Base-by-base conservation (phyloP, 1,140 invertebrate genomes). In the Neotoxoptera formosana region DNA sequence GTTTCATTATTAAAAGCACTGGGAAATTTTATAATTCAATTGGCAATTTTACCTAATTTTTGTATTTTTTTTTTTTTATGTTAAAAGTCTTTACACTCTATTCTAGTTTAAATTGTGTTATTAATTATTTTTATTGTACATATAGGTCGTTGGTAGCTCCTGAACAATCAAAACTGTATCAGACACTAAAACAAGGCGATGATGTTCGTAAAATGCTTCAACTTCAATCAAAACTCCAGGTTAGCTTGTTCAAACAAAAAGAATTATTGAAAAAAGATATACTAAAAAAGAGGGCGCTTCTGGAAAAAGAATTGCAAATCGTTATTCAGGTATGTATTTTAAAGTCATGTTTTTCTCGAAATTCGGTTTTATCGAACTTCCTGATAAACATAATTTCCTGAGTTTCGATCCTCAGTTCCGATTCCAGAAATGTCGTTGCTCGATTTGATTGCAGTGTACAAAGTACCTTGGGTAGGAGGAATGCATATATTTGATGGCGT, bases 191-290 rank as follows among this genome's bases (percentile, higher is more conserved):
- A 93, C 93, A 95, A 87, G 87, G 95, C 94, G 90, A 93, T 86
- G 94, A 87, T 86, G 53, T 60, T 36, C 67, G 56, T 47, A 89
- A 93, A 93, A 93, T 87, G 48, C 91, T 93, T 23, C 91, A 93
- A 90, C 36, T 67, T 91, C 94, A 94, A 76, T 93, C 95, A 95
- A 96, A 96, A 94, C 95, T 95, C 94, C 96, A 95, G 94, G 95
- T 95, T 91, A 95, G 95, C 83, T 95, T 98, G 36, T 97, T 97
- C 95, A 96, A 97, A 94, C 98, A 99, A 94, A 99, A 99, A 95
- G 98, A 99, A 95, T 95, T 97, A 94, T 96, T 99, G 36, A 99
- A 99, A 95, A 99, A 98, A 95, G 98, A 99, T 94, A 99, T 99
- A 93, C 96, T 98, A 67, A 98, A 98, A 94, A 99, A 99, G 95